These are phyloP conservation scores for Euura lappo DNA, from an alignment of 1,140 invertebrate genomes.

Conservation along the genomic window DNA sequence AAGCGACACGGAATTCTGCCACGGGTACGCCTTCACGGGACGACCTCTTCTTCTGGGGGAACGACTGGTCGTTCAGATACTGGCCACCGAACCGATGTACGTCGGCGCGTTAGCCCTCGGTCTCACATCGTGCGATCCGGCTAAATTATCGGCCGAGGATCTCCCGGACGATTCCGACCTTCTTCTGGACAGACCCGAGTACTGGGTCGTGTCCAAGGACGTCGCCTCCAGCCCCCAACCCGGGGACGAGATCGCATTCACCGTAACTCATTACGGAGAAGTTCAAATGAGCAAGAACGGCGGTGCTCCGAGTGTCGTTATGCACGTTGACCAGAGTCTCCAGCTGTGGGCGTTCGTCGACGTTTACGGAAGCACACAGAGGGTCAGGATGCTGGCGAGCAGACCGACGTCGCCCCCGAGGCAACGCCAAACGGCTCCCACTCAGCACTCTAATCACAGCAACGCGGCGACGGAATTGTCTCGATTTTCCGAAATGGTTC, in stretches of 20 bases:
- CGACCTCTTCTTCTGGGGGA: constrained; percentile 85
- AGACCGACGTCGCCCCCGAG: constrained; percentile 49
- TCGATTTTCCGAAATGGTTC: constrained; percentile 65
- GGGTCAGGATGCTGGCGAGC: constrained; percentile 74
- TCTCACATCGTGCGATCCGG: constrained; percentile 91
- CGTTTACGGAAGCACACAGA: constrained; percentile 92
- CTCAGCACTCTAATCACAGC: constrained; percentile 49
- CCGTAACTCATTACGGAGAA: constrained; percentile 82
- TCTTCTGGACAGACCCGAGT: constrained; percentile 92
- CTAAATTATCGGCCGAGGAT: constrained; percentile 71
- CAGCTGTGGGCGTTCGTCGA: constrained; percentile 95
- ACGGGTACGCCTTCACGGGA: constrained; percentile 93
- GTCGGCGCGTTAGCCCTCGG: constrained; percentile 90
- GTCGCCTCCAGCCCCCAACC: constrained; percentile 82
- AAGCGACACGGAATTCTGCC: constrained; percentile 85
- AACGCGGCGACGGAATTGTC: constrained; percentile 54
- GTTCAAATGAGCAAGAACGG: constrained; percentile 90
- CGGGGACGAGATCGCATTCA: constrained; percentile 92
- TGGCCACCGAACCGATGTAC: constrained; percentile 85
- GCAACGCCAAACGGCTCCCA: constrained; percentile 41
- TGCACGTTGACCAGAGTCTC: constrained; percentile 92
- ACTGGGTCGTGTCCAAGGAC: constrained; percentile 96
- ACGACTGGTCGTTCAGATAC: constrained; percentile 84
- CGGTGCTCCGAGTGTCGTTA: constrained; percentile 79
- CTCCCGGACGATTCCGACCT: constrained; percentile 93